Base-by-base conservation (phyloP, 2,888 invertebrate species). In the Acanthopleura granulata region DNA sequence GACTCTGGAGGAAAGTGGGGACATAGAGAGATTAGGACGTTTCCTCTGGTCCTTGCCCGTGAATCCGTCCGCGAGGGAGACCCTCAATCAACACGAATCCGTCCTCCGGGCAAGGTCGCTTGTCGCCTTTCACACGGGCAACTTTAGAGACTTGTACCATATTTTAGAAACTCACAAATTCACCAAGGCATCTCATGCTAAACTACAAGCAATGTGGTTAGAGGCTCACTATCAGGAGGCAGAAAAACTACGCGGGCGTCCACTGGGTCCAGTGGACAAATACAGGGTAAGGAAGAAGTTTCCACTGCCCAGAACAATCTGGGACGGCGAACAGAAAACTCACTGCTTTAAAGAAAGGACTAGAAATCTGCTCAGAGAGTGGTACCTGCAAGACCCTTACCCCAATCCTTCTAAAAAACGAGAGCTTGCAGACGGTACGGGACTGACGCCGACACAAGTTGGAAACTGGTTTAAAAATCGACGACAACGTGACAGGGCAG, bases 261-360 rank as follows among this genome's bases (percentile, higher is more conserved):
- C 96, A n/a, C 91, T 97, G 74, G 97, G 97, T 0, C 97, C 97
- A 1, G 97, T 97, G 50, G 97, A 97, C 91, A 97, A 97, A 90
- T 97, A 97, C 91, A 93, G 96, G 50, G 97, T 97, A 70, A 92
- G 97, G 70, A 97, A 97, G 93, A 97, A 97, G 93, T 97, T 95
- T 88, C 97, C 97, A 0, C 91, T 97, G 88, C 97, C 97, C 69
- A 92, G 96, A 73, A 97, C 96, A 71, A 97, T 97, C 83, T 97
- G 97, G 97, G 97, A 97, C 91, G 97, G 97, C 71, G 97, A 97
- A 89, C 97, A 97, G 91, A 97, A 97, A 91, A 97, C 96, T 18
- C 97, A 97, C 90, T 97, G 97, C 91, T 97, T 97, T 91, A 97
- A 97, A 87, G 92, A 99, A 92, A 92, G 98, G 81, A 99, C 99